Base-by-base conservation (phyloP, 1,140 invertebrate species). In the Sipha flava region DNA sequence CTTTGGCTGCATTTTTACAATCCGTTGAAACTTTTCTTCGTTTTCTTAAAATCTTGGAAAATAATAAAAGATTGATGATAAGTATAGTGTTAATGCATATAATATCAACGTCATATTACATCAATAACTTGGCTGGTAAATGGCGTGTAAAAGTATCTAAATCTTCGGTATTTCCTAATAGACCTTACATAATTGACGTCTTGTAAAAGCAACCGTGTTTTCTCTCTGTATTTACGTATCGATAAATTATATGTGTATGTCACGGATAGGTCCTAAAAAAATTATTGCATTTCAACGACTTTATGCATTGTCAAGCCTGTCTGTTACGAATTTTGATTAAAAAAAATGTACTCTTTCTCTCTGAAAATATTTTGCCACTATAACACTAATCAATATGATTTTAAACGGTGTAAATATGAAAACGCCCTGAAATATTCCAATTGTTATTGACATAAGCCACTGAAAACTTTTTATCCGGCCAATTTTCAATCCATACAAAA, bases 401-500 rank as follows among this genome's bases (percentile, higher is more conserved):
- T 59, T 77, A 23, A 59, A 59, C 34, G 73, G 73, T 29, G 23
- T 43, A 3, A 34, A 6, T 6, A 75, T 40, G 1, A 77, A 3
- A 18, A 59, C 7, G 29, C 45, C 40, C 9, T 66, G 45, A 16
- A 49, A 4, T 26, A 77, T 29, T 21, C 45, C 49, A 10, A 80
- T 23, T 14, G 31, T 21, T 37, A 72, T 64, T 7, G 70, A 40
- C 0, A 70, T 81, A 5, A 80, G 16, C 81, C 81, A 81, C 21
- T 57, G 72, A 7, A 77, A 40, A 3, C 79, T 81, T 34, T 62
- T 68, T 9, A 75, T 34, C 40, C 37, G 64, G 26, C 81, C 79
- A 37, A 80, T 45, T 62, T 75, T 80, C 26, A 80, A 66, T 29
- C 79, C 79, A 14, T 77, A 80, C 21, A 81, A 21, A 47, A 81